Percentiles rank a stretch among this genome's conserved stretches.
Evolutionary conservation across 2,113 vertebrate genomes (phyloP).

Genomic region (Perccottus glenii): DNA sequence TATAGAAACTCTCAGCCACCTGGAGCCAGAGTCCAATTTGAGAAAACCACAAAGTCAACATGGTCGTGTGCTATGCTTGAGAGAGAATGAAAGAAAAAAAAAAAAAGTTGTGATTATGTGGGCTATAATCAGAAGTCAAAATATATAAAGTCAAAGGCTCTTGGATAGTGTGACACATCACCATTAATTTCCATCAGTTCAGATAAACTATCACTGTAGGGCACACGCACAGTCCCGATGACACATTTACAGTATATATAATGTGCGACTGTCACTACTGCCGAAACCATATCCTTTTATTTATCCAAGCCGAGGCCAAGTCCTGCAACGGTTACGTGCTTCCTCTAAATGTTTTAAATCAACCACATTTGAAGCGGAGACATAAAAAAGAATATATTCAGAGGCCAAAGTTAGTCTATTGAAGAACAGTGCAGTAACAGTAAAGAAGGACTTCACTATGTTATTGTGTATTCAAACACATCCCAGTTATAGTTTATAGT

Average conservation of each 20-base stretch:
- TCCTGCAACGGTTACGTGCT: constrained; percentile 45
- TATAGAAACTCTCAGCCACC: constrained; percentile 86
- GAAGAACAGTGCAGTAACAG: constrained; percentile 43
- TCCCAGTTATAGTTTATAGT: not conserved
- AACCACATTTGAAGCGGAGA: constrained; percentile 56
- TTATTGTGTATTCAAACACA: not conserved
- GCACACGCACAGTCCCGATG: constrained; percentile 48
- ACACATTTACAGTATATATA: constrained; percentile 70
- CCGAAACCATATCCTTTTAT: constrained; percentile 75
- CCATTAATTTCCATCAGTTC: constrained; percentile 73
- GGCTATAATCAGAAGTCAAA: constrained; percentile 85
- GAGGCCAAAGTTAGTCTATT: constrained; percentile 35
- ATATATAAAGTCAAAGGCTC: constrained; percentile 86
- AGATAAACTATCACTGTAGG: constrained; percentile 63
- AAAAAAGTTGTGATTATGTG: constrained; percentile 87
- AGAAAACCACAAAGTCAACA: constrained; percentile 98
- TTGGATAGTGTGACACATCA: constrained; percentile 74
- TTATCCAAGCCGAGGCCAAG: constrained; percentile 64
- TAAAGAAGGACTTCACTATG: constrained; percentile 13
- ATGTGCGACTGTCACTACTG: constrained; percentile 68
- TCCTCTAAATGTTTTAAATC: constrained; percentile 65
- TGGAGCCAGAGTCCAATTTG: constrained; percentile 96
- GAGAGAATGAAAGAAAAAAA: constrained; percentile 74
- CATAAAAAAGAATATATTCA: constrained; percentile 63
- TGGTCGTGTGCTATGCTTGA: constrained; percentile 86